These are phyloP conservation scores for Sisyra terminalis DNA, from an alignment of 2,888 invertebrate species.

Conservation along the genomic window DNA sequence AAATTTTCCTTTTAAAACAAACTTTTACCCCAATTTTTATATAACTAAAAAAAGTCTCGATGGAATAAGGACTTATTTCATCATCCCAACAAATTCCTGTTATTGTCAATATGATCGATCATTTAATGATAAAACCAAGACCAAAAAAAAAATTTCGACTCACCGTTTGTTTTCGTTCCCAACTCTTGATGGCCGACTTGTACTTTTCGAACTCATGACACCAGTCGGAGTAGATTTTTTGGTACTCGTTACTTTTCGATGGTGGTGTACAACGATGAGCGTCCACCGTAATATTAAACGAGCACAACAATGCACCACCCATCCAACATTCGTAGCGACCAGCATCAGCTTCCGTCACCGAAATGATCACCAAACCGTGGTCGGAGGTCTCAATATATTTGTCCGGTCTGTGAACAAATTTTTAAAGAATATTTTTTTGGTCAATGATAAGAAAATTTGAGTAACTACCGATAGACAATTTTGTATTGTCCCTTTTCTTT, in stretches of 20 bases:
- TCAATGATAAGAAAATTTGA: neutral
- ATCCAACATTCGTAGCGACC: slow-evolving; percentile 85
- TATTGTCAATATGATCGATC: no score
- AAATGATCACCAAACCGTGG: slow-evolving; percentile 77
- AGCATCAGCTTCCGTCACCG: slow-evolving; percentile 75
- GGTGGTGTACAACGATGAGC: slow-evolving; percentile 83
- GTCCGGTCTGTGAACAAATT: slow-evolving; percentile 47
- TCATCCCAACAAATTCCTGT: no score
- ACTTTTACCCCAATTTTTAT: no score
- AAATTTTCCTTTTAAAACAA: no score
- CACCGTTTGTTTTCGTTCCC: slow-evolving; percentile 90
- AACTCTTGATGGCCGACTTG: slow-evolving; percentile 88
- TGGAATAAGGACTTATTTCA: no score
- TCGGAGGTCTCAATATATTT: slow-evolving; percentile 89
- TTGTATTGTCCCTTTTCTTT: slow-evolving; percentile 76
- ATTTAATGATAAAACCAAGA: no score
- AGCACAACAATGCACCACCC: slow-evolving; percentile 72
- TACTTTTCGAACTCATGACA: slow-evolving; percentile 97
- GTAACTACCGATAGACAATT: slow-evolving; percentile 49
- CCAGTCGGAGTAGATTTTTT: slow-evolving; percentile 95
- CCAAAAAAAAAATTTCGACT: slow-evolving; percentile 21
- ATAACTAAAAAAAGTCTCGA: no score
- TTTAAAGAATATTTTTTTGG: neutral
- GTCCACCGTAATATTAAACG: slow-evolving; percentile 88
- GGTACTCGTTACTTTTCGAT: slow-evolving; percentile 79